phyloP scores from a whole-genome alignment of 2,888 invertebrate species.

The Cephonodes hylas region DNA sequence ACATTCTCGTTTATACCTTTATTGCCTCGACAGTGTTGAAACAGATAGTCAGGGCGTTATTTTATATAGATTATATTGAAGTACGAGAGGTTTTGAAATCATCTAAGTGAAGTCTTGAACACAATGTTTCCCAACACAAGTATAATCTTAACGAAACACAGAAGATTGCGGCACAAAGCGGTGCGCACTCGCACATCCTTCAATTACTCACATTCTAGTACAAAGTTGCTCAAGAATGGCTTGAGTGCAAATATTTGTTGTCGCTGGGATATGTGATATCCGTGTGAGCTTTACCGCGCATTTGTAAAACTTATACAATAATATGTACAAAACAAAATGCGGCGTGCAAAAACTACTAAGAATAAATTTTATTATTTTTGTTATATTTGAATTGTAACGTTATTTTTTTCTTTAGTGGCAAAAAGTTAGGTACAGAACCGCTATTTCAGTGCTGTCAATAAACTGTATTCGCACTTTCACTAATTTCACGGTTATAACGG shows the following conservation, averaged over 20 bases:
- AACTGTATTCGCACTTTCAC: constrained; percentile 9
- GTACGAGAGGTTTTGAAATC: constrained; percentile 3
- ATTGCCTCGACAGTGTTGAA: no score
- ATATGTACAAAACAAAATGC: not conserved
- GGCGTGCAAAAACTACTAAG: not conserved
- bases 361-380: not conserved
- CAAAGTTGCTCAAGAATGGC: constrained; percentile 4
- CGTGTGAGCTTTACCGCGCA: constrained; percentile 25
- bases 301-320: constrained; percentile 4
- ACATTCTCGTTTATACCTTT: no score
- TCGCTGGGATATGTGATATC: constrained; percentile 16
- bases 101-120: constrained; percentile 1
- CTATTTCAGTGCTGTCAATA: not conserved
- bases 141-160: constrained; percentile 10
- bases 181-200: constrained; percentile 2
- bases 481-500: constrained; percentile 2
- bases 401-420: not conserved
- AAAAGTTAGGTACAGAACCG: constrained; percentile 10
- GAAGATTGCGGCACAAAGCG: constrained; percentile 1
- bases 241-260: constrained; percentile 10
- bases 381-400: not conserved
- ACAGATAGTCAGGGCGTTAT: not conserved
- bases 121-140: not conserved
- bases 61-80: not conserved
- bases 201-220: constrained; percentile 9